phyloP scores from a whole-genome alignment of 2,888 invertebrate genomes.

The Agriopis aurantiaria region DNA sequence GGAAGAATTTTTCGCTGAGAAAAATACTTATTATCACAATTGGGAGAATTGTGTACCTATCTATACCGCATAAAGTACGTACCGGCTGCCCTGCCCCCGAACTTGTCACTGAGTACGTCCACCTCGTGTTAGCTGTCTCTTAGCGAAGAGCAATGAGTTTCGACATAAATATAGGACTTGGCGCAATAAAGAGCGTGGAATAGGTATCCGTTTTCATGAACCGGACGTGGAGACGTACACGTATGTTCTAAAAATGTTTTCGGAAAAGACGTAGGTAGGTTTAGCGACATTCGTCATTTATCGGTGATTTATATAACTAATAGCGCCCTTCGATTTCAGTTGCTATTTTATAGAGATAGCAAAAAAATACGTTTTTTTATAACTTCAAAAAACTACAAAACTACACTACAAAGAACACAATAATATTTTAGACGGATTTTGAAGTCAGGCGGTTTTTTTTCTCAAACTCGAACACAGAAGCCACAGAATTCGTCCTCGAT shows the following conservation, averaged over 20 bases:
- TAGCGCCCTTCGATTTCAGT: no score
- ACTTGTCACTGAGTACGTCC: constrained; percentile 22
- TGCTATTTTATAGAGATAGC: no score
- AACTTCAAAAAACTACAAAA: no score
- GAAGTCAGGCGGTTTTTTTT: no score
- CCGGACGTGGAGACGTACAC: constrained; percentile 9
- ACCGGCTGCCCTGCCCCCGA: background rate
- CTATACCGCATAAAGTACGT: background rate
- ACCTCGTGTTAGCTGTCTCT: constrained; percentile 14
- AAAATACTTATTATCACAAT: background rate
- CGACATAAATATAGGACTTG: constrained; percentile 31
- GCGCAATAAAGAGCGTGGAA: constrained; percentile 26
- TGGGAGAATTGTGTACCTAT: background rate
- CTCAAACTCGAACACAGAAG: no score
- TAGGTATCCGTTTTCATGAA: constrained; percentile 23
- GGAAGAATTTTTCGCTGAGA: background rate
- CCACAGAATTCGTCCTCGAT: no score
- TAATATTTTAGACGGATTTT: no score
- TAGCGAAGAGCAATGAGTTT: constrained; percentile 27
- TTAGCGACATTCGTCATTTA: no score
- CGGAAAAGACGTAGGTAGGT: background rate
- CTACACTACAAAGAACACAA: no score
- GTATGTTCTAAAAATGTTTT: constrained; percentile 1
- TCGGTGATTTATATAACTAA: no score
- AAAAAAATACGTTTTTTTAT: no score